phyloP scores from a whole-genome alignment of 2,113 vertebrate species.

The Amblyornis subalaris region DNA sequence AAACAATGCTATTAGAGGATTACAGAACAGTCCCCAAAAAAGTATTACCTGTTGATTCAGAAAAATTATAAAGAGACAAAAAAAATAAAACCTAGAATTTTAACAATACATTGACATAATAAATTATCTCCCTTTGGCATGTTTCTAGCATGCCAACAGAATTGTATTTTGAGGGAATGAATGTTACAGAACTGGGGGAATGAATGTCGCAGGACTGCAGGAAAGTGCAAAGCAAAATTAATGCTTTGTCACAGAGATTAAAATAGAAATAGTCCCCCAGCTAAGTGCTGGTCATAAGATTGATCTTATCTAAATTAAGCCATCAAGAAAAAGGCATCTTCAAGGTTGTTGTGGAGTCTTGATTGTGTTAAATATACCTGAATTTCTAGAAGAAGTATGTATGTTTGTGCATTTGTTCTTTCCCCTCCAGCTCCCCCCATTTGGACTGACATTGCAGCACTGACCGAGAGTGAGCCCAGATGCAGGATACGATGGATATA shows the following conservation, averaged over 20 bases:
- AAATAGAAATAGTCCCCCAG: background rate
- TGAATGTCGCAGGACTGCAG: background rate
- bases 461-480: background rate
- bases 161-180: background rate
- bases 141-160: background rate
- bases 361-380: background rate
- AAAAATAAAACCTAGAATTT: background rate
- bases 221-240: background rate
- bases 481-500: background rate
- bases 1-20: background rate
- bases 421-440: background rate
- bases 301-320: background rate
- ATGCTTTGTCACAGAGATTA: background rate
- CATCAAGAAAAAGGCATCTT: background rate
- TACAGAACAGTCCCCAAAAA: background rate
- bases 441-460: background rate
- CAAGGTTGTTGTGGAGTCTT: background rate
- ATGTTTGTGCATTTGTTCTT: background rate
- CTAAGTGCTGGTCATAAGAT: background rate
- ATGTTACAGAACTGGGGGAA: background rate
- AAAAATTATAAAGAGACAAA: rapidly evolving
- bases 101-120: background rate
- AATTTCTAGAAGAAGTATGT: background rate
- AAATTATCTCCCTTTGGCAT: background rate
- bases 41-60: background rate